Evolutionary conservation across 1,140 invertebrate species (phyloP).

Genomic region (Watersipora subatra): DNA sequence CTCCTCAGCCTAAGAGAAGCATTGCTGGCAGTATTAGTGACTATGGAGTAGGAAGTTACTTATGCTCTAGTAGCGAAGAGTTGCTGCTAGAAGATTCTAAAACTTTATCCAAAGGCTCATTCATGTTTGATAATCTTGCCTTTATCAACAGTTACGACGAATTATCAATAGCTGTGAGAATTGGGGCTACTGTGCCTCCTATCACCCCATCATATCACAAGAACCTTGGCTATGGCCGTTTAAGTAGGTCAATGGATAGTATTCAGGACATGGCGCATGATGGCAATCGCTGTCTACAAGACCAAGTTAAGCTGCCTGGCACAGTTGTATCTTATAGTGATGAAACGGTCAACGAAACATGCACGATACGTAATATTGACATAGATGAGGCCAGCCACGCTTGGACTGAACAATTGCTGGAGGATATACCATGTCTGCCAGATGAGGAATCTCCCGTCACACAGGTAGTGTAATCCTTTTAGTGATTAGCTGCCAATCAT

Average conservation of each 20-base stretch:
- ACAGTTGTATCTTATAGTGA: not conserved
- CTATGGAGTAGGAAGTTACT: not conserved
- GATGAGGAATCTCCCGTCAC: not conserved
- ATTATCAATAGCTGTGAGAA: no score
- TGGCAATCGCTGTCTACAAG: no score
- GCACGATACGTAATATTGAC: not conserved
- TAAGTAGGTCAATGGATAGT: not conserved
- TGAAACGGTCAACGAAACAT: not conserved
- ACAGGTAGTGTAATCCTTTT: no score
- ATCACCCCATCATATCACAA: not conserved
- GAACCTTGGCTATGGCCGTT: not conserved
- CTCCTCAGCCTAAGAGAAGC: no score
- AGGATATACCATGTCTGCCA: not conserved
- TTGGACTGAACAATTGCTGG: not conserved
- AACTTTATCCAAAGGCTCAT: not conserved
- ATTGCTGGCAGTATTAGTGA: not conserved
- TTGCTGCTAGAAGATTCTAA: not conserved
- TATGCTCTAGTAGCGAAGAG: not conserved
- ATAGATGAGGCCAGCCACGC: not conserved
- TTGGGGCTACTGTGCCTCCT: not conserved
- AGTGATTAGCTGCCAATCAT: no score
- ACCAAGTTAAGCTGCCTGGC: not conserved
- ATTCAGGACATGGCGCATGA: not conserved
- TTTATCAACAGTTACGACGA: not conserved
- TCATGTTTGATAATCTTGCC: not conserved